These are phyloP conservation scores for Odontocolon sp. DNA, from an alignment of 2,888 invertebrate species.

Conservation along the genomic window DNA sequence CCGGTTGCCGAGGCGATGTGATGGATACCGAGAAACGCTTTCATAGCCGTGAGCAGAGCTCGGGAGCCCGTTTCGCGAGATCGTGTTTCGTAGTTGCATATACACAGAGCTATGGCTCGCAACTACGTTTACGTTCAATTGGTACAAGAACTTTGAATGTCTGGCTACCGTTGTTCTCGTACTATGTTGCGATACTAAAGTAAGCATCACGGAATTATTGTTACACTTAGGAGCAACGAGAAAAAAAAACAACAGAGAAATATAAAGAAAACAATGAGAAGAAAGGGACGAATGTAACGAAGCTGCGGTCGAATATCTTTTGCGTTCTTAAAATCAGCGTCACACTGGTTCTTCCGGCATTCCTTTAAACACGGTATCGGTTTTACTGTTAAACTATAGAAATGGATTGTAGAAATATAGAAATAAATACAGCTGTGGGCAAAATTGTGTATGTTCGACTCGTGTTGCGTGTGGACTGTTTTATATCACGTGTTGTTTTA, in stretches of 20 bases:
- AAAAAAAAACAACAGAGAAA: not conserved
- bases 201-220: not conserved
- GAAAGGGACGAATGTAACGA: not conserved
- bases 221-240: not conserved
- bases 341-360: conserved; percentile 16
- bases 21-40: conserved; percentile 70
- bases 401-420: too few species aligned
- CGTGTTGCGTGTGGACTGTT: too few species aligned
- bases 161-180: conserved; percentile 20
- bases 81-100: conserved; percentile 30
- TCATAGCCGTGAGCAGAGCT: conserved; percentile 59
- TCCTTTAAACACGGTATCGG: not conserved
- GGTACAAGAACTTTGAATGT: conserved; percentile 53
- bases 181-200: not conserved
- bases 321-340: not conserved
- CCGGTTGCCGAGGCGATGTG: conserved; percentile 57
- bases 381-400: not conserved
- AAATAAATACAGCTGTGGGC: too few species aligned
- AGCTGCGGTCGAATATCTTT: not conserved
- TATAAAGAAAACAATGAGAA: not conserved
- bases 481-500: too few species aligned
- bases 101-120: conserved; percentile 17
- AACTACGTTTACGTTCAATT: conserved; percentile 52
- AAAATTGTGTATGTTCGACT: too few species aligned
- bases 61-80: conserved; percentile 37